Evolutionary conservation across 2,797 vertebrate species (phyloP).

Genomic region (Rhyacichthys aspro): DNA sequence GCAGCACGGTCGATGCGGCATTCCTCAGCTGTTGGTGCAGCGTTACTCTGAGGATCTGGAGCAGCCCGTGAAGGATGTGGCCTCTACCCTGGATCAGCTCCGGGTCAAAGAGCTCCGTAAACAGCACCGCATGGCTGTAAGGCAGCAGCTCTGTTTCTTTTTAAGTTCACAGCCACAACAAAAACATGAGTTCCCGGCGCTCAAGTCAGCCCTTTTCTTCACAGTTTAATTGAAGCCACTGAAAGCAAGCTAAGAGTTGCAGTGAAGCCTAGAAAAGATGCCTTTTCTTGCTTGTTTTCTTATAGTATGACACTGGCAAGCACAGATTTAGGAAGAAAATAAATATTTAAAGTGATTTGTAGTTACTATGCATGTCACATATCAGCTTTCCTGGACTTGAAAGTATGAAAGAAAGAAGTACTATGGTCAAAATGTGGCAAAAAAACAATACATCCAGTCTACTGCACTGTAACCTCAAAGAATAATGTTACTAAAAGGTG

Average conservation of each 20-base stretch:
- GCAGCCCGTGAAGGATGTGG: constrained; percentile 88
- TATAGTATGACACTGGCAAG: too few relatives aligned
- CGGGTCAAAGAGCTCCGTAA: constrained; percentile 92
- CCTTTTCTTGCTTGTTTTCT: too few relatives aligned
- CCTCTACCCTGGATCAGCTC: constrained; percentile 90
- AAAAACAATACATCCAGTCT: too few relatives aligned
- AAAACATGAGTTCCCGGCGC: not conserved
- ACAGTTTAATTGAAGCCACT: not conserved
- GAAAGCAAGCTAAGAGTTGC: too few relatives aligned
- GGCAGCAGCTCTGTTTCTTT: constrained; percentile 39
- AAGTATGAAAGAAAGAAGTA: too few relatives aligned
- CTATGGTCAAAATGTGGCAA: too few relatives aligned
- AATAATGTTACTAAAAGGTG: constrained; percentile 2
- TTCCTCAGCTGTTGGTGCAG: constrained; percentile 91
- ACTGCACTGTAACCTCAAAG: too few relatives aligned
- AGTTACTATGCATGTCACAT: too few relatives aligned
- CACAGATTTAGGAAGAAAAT: too few relatives aligned
- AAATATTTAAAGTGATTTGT: too few relatives aligned
- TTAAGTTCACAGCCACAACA: not conserved
- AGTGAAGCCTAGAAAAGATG: too few relatives aligned
- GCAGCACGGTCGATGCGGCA: constrained; percentile 96
- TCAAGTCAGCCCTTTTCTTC: not conserved
- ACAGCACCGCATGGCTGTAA: constrained; percentile 98
- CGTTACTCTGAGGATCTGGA: constrained; percentile 93
- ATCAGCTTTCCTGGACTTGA: too few relatives aligned